Base-by-base conservation (phyloP, 2,797 vertebrate genomes). In the Siniperca undulata region DNA sequence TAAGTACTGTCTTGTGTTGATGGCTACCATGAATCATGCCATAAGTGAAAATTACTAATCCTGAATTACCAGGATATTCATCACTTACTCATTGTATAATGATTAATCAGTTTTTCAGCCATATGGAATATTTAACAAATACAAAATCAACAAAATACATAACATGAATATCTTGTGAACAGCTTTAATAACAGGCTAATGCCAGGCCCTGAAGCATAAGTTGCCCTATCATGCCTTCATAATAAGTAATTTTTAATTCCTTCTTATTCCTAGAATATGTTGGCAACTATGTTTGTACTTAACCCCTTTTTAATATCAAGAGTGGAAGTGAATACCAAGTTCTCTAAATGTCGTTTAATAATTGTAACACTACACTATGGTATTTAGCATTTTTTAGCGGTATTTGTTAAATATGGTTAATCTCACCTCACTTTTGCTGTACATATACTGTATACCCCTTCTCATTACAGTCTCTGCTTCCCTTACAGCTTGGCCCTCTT, bases 401-500 rank as follows among this genome's bases (percentile, higher is more conserved):
- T 20, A 34, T 55, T 44, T 70, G 7, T 52, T 20, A 34, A 44
- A 82, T 7, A 44, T 36, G 6, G 3, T 36, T 19, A 20, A 60
- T 40, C 22, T 55, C 8, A 36, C 20, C 30, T 30, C 30, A 30
- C 30, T 16, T 56, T 50, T 42, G 55, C 22, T 60, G 24, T 38
- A 17, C 65, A 46, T 36, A 36, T 48, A 40, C 38, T 40, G 13
- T 20, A 10, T n/a, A 53, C 27, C 22, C 1, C 3, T 6, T n/a
- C 38, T 78, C 30, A 62, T 38, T 6, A 1, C 59, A 2, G 52
- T 38, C 36, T 86, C 36, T 83, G 30, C 61, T 38, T 70, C 52
- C 38, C 17, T 71, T 52, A 11, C 90, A 99, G 99, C 80, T 89
- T 99, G 91, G 97, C 99, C 80, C 96, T 99, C 78, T 88, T 99